phyloP scores from a whole-genome alignment of 2,113 vertebrate species.

The Platycercus adscitus region DNA sequence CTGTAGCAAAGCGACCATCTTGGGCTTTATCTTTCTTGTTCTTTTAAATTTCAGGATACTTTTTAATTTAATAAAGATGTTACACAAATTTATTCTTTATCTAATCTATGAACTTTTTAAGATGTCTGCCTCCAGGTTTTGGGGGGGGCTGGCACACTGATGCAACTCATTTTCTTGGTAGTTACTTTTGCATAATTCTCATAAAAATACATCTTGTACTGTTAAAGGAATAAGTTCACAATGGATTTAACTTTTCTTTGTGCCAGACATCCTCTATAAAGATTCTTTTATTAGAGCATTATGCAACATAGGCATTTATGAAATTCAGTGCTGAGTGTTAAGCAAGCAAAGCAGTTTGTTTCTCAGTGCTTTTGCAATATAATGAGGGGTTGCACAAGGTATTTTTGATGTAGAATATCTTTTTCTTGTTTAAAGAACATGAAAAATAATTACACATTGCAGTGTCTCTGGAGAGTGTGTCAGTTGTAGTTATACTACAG shows the following conservation, averaged over 20 bases:
- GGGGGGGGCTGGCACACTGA: background rate
- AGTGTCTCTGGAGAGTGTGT: background rate
- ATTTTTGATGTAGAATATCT: background rate
- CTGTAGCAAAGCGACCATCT: background rate
- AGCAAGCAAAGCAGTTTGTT: background rate
- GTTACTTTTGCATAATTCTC: background rate
- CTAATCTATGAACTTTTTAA: background rate
- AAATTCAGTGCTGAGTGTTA: background rate
- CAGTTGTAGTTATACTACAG: background rate
- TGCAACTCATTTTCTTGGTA: background rate
- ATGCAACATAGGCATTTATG: background rate
- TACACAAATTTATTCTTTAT: background rate
- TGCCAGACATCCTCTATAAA: background rate
- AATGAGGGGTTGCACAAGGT: background rate
- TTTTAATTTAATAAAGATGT: background rate
- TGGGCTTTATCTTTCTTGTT: background rate
- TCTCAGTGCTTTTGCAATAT: background rate
- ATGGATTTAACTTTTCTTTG: background rate
- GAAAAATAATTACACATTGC: fast-evolving
- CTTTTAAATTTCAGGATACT: background rate
- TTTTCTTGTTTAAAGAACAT: background rate
- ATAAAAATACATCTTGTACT: background rate
- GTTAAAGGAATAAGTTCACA: background rate
- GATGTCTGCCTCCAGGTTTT: background rate
- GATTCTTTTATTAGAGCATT: background rate